phyloP scores from a whole-genome alignment of 2,888 invertebrate species.

The Tachina lurida region DNA sequence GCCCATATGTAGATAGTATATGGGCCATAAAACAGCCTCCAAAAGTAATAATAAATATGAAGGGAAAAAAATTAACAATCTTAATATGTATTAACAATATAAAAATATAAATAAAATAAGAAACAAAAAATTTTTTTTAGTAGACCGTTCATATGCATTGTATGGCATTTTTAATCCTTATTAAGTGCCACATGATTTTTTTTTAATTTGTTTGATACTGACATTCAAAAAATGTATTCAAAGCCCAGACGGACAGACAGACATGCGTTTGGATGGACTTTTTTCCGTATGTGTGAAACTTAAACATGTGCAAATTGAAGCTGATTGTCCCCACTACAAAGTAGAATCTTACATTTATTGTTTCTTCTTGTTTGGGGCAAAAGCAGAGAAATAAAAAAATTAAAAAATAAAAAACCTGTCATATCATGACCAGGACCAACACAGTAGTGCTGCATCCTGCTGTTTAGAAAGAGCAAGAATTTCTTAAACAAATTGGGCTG shows the following conservation, averaged over 20 bases:
- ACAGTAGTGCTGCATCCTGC: conserved; percentile 66
- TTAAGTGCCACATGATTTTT: conserved; percentile 65
- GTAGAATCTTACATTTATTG: conserved; percentile 56
- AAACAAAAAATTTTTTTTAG: neutral
- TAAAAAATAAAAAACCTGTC: conserved; percentile 38
- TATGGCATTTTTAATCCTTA: conserved; percentile 63
- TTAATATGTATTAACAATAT: conserved; percentile 53
- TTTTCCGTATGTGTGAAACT: conserved; percentile 32
- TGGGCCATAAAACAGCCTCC: conserved; percentile 20
- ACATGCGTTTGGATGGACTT: conserved; percentile 9
- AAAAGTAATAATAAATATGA: conserved; percentile 35
- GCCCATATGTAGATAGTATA: neutral
- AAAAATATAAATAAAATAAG: conserved; percentile 33
- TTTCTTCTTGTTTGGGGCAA: conserved; percentile 12
- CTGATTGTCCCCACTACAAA: conserved; percentile 61
- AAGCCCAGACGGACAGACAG: conserved; percentile 5
- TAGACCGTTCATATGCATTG: neutral
- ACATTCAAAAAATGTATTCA: conserved; percentile 41
- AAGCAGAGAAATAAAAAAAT: neutral
- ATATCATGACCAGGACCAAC: conserved; percentile 46
- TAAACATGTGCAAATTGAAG: conserved; percentile 65
- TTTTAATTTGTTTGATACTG: conserved; percentile 47
- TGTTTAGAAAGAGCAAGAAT: conserved; percentile 53
- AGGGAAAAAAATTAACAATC: conserved; percentile 48
- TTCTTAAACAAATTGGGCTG: conserved; percentile 52